Base-by-base conservation (phyloP, 2,113 vertebrate species). In the Oxyruncus cristatus region DNA sequence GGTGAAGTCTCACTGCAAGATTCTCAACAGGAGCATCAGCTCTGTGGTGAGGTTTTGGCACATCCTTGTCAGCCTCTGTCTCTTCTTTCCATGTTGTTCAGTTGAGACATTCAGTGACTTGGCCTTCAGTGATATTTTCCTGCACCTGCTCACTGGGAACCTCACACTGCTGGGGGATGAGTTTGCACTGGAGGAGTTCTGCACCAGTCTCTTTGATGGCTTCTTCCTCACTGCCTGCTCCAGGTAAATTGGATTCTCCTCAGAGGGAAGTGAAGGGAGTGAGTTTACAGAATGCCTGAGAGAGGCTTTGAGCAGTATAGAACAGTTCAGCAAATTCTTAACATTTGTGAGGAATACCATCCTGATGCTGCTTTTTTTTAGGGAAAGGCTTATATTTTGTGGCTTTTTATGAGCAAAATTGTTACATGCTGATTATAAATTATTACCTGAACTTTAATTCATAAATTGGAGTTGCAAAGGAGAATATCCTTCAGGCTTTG, bases 101-200 rank as follows among this genome's bases (percentile, higher is more conserved):
- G 99, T 98, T 90, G 99, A 99, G 94, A 99, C 99, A 3, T 99
- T 99, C 80, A 99, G 99, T 4, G 99, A 99, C 95, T 98, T 99
- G 97, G 99, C 99, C 37, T 99, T 99, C 49, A 97, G 99, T 10
- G 99, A 99, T 91, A 99, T 99, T 93, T 99, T 99, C 97, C 98
- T 99, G n/a, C 99, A 99, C 93, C 97, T 99, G 83, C 98, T 99
- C 68, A 99, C 98, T 0, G 99, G 99, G 47, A 99, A 99, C 95
- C 98, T 99, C 86, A 99, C 99, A 0, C 98, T 99, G 78, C 98
- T 99, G 46, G 98, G 98, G 0, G 99, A 99, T 1, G 99, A 99
- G 76, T 99, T 99, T 74, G 98, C 98, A 11, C 97, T 99, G 0
- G 99, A 99, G 76, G 99, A 99, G 39, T 99, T 99, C 96, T 99